These are phyloP conservation scores for Leptopilina boulardi DNA, from an alignment of 1,140 invertebrate genomes.

Conservation along the genomic window DNA sequence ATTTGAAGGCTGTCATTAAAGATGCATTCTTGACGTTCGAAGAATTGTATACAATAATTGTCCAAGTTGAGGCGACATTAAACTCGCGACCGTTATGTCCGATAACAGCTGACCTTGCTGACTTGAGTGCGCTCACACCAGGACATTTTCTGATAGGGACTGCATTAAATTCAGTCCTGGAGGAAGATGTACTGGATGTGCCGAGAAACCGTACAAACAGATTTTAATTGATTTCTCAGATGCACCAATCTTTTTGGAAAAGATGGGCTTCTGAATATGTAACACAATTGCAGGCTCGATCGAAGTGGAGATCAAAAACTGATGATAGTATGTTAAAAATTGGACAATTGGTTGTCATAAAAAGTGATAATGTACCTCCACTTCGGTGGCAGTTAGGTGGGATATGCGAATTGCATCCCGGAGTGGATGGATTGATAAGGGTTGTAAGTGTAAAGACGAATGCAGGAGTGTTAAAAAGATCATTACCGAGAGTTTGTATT, in stretches of 20 bases:
- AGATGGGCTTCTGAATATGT: conserved; percentile 19
- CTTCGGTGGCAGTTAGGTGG: neutral
- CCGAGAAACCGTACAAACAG: neutral
- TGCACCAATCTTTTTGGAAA: neutral
- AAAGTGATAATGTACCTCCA: neutral
- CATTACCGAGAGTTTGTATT: neutral
- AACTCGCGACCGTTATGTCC: neutral
- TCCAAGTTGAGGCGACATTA: neutral
- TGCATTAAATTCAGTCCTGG: neutral
- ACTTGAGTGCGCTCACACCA: neutral
- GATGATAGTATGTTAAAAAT: neutral
- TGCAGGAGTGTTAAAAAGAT: neutral
- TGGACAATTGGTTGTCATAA: neutral
- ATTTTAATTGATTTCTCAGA: neutral
- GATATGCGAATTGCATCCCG: neutral
- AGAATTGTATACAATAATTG: neutral
- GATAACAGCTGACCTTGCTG: neutral
- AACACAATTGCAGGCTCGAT: neutral
- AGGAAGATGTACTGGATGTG: neutral
- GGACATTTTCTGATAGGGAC: neutral
- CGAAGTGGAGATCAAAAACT: neutral
- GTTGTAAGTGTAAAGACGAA: neutral
- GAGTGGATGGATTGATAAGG: neutral
- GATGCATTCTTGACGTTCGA: neutral
- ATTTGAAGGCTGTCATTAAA: neutral